These are phyloP conservation scores for Sitta europaea DNA, from an alignment of 2,113 vertebrate genomes.

Conservation along the genomic window DNA sequence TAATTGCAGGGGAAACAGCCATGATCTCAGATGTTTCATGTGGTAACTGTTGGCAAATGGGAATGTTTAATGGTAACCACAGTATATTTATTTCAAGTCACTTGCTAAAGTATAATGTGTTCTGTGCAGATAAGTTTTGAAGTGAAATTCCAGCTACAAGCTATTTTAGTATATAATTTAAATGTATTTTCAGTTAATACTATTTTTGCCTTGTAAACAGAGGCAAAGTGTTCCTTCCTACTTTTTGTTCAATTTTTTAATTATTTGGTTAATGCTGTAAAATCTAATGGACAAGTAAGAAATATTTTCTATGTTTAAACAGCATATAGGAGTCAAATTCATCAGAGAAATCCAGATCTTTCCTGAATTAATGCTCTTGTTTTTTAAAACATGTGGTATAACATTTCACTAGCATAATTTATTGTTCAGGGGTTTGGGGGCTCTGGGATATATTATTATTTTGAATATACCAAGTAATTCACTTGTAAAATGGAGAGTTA, in stretches of 20 bases:
- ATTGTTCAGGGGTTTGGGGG: not conserved
- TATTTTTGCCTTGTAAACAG: not conserved
- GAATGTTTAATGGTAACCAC: not conserved
- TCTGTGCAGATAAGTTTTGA: constrained; percentile 12
- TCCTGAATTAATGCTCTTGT: not conserved
- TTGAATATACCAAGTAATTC: not conserved
- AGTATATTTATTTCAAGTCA: constrained; percentile 8
- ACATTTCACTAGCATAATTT: not conserved
- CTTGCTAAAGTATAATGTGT: constrained; percentile 19
- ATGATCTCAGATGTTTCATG: constrained; percentile 21
- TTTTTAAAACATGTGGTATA: not conserved
- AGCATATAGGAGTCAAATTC: not conserved
- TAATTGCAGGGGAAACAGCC: constrained; percentile 7
- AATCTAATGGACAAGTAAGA: not conserved
- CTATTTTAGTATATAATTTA: not conserved
- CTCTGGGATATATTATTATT: not conserved
- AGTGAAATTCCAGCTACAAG: not conserved
- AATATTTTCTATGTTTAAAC: not conserved
- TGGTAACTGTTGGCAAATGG: not conserved
- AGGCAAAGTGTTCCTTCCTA: not conserved
- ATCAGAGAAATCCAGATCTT: not conserved
- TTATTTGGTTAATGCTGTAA: not conserved
- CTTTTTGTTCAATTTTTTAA: not conserved
- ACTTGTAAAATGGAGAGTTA: not conserved
- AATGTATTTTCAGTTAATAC: constrained; percentile 32